phyloP scores from a whole-genome alignment of 2,888 invertebrate species.

The Drosophila subquinaria region DNA sequence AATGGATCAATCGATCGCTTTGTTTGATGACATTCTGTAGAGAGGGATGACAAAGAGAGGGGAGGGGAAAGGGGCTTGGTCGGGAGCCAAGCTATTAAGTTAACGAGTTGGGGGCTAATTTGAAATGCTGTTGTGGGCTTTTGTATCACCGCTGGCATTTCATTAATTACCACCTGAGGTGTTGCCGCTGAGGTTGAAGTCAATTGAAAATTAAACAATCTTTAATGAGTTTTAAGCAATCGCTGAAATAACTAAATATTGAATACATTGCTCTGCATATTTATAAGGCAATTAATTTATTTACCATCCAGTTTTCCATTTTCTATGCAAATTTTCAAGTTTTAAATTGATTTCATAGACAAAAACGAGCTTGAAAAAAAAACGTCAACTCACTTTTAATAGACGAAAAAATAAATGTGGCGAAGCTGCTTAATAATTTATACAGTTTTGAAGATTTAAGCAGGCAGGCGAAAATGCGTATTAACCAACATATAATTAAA shows the following conservation, averaged over 20 bases:
- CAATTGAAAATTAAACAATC: constrained; percentile 23
- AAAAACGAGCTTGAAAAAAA: constrained; percentile 16
- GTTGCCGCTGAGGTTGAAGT: constrained; percentile 14
- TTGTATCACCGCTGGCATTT: constrained; percentile 17
- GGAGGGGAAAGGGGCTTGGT: constrained; percentile 8
- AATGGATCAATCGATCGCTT: constrained; percentile 75
- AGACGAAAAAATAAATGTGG: constrained; percentile 7
- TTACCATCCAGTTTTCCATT: constrained; percentile 35
- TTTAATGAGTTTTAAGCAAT: constrained; percentile 11
- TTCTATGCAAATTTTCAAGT: constrained; percentile 51
- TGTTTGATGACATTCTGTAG: constrained; percentile 43
- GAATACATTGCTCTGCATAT: constrained; percentile 4
- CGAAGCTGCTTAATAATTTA: constrained; percentile 30
- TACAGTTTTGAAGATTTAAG: constrained; percentile 27
- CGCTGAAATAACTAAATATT: constrained; percentile 6
- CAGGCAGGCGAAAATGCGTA: background rate
- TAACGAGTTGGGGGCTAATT: constrained; percentile 45
- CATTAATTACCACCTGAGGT: constrained; percentile 52
- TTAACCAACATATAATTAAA: constrained; percentile 60
- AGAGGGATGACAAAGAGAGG: background rate
- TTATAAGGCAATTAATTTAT: constrained; percentile 16
- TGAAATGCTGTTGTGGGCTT: constrained; percentile 24
- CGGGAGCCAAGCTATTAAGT: constrained; percentile 43
- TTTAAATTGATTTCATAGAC: constrained; percentile 37
- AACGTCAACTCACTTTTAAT: constrained; percentile 15